phyloP scores from a whole-genome alignment of 1,140 invertebrate genomes.

The Drosophila setifemur region DNA sequence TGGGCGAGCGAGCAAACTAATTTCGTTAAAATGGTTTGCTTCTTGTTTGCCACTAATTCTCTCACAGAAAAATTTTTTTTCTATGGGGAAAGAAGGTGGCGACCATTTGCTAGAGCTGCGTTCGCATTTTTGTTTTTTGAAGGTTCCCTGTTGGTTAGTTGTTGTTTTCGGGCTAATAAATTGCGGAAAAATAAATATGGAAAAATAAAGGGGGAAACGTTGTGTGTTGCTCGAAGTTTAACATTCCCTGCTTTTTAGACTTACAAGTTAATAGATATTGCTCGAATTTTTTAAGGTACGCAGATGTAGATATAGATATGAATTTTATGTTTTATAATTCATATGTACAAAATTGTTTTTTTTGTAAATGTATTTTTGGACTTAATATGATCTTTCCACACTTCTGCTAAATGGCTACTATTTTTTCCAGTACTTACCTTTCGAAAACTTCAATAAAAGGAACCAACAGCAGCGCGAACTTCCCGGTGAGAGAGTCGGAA shows the following conservation, averaged over 20 bases:
- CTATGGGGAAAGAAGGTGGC: slow-evolving; percentile 19
- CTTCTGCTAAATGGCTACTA: too few relatives aligned
- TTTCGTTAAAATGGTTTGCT: slow-evolving; percentile 58
- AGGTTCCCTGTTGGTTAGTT: not conserved
- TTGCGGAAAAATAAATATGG: not conserved
- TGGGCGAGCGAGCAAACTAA: slow-evolving; percentile 46
- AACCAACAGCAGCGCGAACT: not conserved
- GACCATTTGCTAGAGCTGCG: slow-evolving; percentile 51
- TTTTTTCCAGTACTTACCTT: too few relatives aligned
- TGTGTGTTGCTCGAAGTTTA: not conserved
- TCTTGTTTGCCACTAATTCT: slow-evolving; percentile 49
- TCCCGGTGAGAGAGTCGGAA: not conserved
- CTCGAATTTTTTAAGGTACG: too few relatives aligned
- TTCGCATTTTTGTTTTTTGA: slow-evolving; percentile 29
- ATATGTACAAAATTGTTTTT: not conserved
- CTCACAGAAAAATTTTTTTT: too few relatives aligned
- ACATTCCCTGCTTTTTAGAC: not conserved
- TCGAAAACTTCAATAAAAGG: too few relatives aligned
- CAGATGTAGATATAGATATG: too few relatives aligned
- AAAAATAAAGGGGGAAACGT: not conserved
- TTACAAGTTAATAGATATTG: too few relatives aligned
- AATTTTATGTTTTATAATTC: too few relatives aligned
- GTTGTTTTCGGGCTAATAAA: slow-evolving; percentile 3
- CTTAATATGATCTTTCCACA: not conserved
- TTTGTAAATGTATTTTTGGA: not conserved